These are phyloP conservation scores for Odocoileus hemionus DNA, from an alignment of 2,113 vertebrate genomes.

Conservation along the genomic window DNA sequence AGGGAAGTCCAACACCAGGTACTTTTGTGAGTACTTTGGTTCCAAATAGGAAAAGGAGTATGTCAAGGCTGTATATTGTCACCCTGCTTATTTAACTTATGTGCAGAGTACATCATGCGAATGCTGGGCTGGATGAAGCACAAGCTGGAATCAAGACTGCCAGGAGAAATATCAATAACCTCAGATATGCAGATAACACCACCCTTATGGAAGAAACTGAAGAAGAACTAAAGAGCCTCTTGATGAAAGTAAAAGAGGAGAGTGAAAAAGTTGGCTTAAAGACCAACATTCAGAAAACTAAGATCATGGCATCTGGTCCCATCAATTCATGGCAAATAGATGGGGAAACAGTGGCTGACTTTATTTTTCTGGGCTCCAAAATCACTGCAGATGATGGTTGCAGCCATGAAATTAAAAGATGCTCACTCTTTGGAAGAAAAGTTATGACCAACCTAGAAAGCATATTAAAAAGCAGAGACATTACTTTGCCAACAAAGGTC, in stretches of 20 bases:
- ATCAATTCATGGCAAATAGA: not conserved
- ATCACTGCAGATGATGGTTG: not conserved
- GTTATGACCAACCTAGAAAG: not conserved
- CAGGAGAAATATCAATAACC: not conserved
- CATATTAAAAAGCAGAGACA: not conserved
- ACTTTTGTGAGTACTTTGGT: not conserved
- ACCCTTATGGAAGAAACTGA: not conserved
- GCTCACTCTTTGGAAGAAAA: not conserved
- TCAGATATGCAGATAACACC: not conserved
- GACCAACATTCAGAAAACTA: not conserved
- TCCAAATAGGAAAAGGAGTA: not conserved
- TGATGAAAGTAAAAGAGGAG: not conserved
- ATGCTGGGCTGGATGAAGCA: not conserved
- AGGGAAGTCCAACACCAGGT: not conserved
- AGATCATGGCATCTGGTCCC: not conserved
- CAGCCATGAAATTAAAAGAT: not conserved
- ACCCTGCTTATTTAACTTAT: not conserved
- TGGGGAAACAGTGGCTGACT: not conserved
- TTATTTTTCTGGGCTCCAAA: not conserved
- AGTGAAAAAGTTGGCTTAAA: not conserved
- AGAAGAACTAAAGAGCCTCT: not conserved
- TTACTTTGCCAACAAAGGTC: not conserved
- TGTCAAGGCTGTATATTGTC: not conserved
- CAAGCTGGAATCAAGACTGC: not conserved
- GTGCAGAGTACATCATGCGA: not conserved